Base-by-base conservation (phyloP, 2,113 vertebrate species). In the Nerophis lumbriciformis region DNA sequence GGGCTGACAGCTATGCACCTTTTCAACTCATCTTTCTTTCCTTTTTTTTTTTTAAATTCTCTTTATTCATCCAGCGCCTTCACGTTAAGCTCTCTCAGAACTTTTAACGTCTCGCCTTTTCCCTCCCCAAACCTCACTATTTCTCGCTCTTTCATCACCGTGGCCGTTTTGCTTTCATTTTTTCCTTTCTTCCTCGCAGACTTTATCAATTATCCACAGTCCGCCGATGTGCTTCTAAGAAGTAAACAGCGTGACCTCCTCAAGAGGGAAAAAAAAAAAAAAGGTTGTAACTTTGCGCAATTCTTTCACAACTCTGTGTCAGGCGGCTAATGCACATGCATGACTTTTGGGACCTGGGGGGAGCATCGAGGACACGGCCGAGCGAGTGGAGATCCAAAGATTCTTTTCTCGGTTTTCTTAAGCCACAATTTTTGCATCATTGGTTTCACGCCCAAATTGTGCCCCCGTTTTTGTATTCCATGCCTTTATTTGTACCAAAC, bases 101-200 rank as follows among this genome's bases (percentile, higher is more conserved):
- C 62, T 61, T 71, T 69, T 54, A 63, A 68, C 69, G 75, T 81
- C 61, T 39, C 53, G 66, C 76, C 48, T 38, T 36, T 58, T 61
- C 36, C 59, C 35, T 53, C 28, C 66, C 82, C 68, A 80, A 80
- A 79, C 83, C 77, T 74, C 37, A 49, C 52, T 54, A 71, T 87
- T 85, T 85, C 81, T 5, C 15, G 59, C 74, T 83, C 83, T 83
- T 87, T 85, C 85, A 85, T 87, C 85, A 87, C 77, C 53, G 28
- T 5, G 47, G 73, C 42, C 79, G 61, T 80, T 73, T 73, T 66
- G 55, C 66, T 76, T 77, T 69, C 75, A 65, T 72, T 68, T 69
- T 55, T 67, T 66, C 69, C 55, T 67, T 69, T 38, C 35, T 66
- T 75, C 54, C 61, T 56, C 61, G 13, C 48, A 67, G 54, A 73